These are phyloP conservation scores for Takifugu flavidus DNA, from an alignment of 2,113 vertebrate species.

Conservation along the genomic window DNA sequence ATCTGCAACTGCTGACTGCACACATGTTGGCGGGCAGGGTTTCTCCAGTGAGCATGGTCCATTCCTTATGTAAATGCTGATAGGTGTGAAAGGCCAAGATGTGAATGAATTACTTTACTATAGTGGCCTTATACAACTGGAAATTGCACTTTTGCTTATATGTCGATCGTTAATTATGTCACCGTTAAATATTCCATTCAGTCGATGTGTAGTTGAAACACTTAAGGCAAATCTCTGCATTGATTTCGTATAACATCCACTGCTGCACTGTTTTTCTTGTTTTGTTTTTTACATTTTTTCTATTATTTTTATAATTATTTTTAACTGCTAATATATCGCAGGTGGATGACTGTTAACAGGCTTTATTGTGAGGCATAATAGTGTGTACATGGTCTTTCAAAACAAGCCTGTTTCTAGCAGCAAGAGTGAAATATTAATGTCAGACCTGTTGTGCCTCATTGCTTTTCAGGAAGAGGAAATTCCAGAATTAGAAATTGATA, in stretches of 20 bases:
- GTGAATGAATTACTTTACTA: conserved; percentile 24
- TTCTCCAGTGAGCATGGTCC: conserved; percentile 21
- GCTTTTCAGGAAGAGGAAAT: conserved; percentile 74
- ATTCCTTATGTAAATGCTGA: conserved; percentile 14
- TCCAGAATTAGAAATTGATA: conserved; percentile 89
- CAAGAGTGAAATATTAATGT: not conserved
- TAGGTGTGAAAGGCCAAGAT: conserved; percentile 12
- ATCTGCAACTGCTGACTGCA: conserved; percentile 53
- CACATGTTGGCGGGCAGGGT: conserved; percentile 29
- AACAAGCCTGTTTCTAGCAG: not conserved
- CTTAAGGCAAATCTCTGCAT: conserved; percentile 1
- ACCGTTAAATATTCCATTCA: not conserved
- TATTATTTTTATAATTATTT: not conserved
- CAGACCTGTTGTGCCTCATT: conserved; percentile 13
- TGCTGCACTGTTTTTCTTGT: not conserved
- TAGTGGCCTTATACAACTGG: conserved; percentile 15
- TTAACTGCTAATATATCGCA: not conserved
- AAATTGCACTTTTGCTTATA: not conserved
- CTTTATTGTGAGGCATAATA: not conserved
- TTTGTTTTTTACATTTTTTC: too few species aligned
- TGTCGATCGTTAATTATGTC: conserved; percentile 3
- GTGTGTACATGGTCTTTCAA: too few species aligned
- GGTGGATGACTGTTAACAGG: not conserved
- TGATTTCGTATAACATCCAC: not conserved
- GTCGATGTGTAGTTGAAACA: not conserved